Evolutionary conservation across 2,888 invertebrate species (phyloP).

Genomic region (Polydrusus tereticollis): DNA sequence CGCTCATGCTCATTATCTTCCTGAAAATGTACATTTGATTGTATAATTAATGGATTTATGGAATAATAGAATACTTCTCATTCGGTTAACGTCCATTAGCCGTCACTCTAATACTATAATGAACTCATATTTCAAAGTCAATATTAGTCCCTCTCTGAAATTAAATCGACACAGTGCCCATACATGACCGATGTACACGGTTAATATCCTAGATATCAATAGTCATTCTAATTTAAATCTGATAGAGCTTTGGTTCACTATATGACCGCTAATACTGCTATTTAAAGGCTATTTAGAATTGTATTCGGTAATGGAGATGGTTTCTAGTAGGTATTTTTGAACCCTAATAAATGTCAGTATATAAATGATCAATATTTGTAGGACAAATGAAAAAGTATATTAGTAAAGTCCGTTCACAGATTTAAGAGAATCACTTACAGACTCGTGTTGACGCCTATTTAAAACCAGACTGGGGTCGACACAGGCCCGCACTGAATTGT

Average conservation of each 20-base stretch:
- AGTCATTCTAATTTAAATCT: background rate
- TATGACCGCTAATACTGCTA: background rate
- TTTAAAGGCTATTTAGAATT: background rate
- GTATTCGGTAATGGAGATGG: background rate
- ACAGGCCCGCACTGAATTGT: no score
- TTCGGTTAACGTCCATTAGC: background rate
- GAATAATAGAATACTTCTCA: background rate
- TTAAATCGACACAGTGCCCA: slow-evolving; percentile 10
- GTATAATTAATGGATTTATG: no score
- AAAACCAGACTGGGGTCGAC: no score
- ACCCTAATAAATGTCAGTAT: no score
- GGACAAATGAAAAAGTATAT: no score
- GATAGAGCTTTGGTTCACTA: background rate
- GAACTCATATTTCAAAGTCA: slow-evolving; percentile 11
- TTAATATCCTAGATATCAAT: slow-evolving; percentile 11
- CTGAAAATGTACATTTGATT: no score
- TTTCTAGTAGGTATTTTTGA: background rate
- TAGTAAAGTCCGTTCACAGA: no score
- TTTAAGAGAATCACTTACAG: no score
- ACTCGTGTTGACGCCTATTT: no score
- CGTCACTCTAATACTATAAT: background rate
- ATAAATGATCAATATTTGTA: no score
- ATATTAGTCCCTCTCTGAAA: slow-evolving; percentile 4
- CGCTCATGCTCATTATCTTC: no score
- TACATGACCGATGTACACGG: background rate